These are phyloP conservation scores for Pemphigus obesinymphae DNA, from an alignment of 1,140 invertebrate species.

Conservation along the genomic window DNA sequence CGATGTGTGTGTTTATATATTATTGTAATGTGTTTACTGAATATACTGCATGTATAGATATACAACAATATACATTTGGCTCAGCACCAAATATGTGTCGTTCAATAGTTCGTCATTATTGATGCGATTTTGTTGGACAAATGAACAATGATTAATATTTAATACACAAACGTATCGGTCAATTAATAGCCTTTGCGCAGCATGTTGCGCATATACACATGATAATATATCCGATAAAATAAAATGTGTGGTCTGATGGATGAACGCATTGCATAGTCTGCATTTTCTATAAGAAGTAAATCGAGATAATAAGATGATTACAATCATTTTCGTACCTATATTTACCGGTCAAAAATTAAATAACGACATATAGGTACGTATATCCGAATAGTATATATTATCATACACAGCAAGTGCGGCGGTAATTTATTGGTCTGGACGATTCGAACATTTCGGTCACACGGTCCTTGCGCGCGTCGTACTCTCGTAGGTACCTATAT, in stretches of 20 bases:
- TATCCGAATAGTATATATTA: neutral
- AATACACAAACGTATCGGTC: too few relatives aligned
- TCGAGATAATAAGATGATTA: neutral
- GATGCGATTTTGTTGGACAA: neutral
- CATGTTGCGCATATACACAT: too few relatives aligned
- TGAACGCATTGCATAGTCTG: too few relatives aligned
- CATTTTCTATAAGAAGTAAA: too few relatives aligned
- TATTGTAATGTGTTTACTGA: neutral
- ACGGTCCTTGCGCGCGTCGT: neutral
- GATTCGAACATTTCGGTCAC: slow-evolving; percentile 3
- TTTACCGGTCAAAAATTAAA: neutral
- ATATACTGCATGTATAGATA: too few relatives aligned
- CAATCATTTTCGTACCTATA: neutral
- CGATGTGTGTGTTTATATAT: too few relatives aligned
- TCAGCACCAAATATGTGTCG: neutral
- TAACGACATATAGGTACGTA: neutral
- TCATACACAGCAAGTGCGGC: neutral
- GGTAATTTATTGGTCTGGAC: slow-evolving; percentile 10
- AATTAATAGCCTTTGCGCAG: too few relatives aligned
- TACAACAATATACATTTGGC: slow-evolving; percentile 3
- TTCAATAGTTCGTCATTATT: slow-evolving; percentile 2
- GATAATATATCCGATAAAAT: too few relatives aligned
- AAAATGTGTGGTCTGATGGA: too few relatives aligned
- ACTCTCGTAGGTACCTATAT: too few relatives aligned
- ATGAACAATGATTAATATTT: too few relatives aligned